These are phyloP conservation scores for Pyxicephalus adspersus DNA, from an alignment of 2,113 vertebrate genomes.

Conservation along the genomic window DNA sequence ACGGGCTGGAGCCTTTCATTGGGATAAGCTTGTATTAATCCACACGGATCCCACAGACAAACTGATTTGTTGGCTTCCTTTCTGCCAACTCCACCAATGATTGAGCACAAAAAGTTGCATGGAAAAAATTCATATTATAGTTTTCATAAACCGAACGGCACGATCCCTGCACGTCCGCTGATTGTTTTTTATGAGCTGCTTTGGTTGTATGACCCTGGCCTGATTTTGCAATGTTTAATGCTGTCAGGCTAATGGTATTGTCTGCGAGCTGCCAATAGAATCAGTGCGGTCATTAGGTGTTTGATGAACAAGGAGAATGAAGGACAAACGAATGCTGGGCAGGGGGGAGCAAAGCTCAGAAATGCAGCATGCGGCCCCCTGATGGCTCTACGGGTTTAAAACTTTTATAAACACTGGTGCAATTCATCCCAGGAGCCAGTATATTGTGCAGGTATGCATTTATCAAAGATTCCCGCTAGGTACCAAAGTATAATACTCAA, in stretches of 20 bases:
- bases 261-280: constrained; percentile 21
- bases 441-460: too few relatives aligned
- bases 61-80: constrained; percentile 8
- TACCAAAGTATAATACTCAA: too few relatives aligned
- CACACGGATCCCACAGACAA: constrained; percentile 42
- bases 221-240: background rate
- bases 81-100: background rate
- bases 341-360: background rate
- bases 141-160: background rate
- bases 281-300: constrained; percentile 9
- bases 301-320: constrained; percentile 16
- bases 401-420: too few relatives aligned
- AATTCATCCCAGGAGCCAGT: too few relatives aligned
- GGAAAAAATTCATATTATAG: background rate
- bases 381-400: too few relatives aligned
- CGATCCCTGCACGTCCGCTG: too few relatives aligned
- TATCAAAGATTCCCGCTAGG: too few relatives aligned
- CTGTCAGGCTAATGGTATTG: constrained; percentile 1
- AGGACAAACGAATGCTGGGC: background rate
- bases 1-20: constrained; percentile 27
- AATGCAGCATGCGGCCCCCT: background rate
- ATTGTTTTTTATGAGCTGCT: background rate
- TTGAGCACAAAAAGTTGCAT: background rate
- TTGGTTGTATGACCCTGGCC: background rate
- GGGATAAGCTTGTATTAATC: constrained; percentile 47